A percentile compares a stretch with the other conserved stretches of the same genome.
Evolutionary conservation across 1,140 invertebrate genomes (phyloP).

Genomic region (Formica selysi): DNA sequence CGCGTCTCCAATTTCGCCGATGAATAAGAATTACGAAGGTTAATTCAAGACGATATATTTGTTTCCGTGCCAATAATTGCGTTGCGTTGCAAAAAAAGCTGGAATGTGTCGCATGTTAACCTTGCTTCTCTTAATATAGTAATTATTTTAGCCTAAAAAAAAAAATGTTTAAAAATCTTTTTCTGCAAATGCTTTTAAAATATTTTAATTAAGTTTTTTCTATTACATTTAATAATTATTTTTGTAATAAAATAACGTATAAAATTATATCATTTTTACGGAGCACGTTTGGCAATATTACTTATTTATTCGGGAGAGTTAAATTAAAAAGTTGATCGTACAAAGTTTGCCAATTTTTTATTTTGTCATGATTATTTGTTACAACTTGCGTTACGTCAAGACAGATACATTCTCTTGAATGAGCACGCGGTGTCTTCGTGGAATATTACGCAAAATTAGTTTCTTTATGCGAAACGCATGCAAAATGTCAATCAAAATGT

Average conservation of each 20-base stretch:
- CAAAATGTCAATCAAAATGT: constrained; percentile 33
- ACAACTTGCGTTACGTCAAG: neutral
- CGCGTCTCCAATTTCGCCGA: neutral
- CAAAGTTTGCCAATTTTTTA: neutral
- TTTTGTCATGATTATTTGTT: neutral
- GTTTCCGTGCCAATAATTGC: neutral
- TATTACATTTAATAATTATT: neutral
- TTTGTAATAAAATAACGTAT: neutral
- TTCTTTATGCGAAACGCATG: constrained; percentile 1
- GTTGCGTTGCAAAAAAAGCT: neutral
- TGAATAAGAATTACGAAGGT: neutral
- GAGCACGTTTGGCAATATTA: neutral
- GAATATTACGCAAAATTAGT: neutral
- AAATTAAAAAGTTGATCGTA: neutral
- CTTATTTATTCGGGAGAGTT: neutral
- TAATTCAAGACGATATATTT: neutral
- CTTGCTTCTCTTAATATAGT: neutral
- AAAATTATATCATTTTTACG: neutral
- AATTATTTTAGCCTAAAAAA: neutral
- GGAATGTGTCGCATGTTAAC: neutral
- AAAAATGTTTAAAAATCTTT: neutral
- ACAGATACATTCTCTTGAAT: neutral
- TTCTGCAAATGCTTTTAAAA: neutral
- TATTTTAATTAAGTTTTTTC: neutral
- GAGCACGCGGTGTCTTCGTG: neutral